These are phyloP conservation scores for Brachystomella parvula DNA, from an alignment of 1,140 invertebrate genomes.

Conservation along the genomic window DNA sequence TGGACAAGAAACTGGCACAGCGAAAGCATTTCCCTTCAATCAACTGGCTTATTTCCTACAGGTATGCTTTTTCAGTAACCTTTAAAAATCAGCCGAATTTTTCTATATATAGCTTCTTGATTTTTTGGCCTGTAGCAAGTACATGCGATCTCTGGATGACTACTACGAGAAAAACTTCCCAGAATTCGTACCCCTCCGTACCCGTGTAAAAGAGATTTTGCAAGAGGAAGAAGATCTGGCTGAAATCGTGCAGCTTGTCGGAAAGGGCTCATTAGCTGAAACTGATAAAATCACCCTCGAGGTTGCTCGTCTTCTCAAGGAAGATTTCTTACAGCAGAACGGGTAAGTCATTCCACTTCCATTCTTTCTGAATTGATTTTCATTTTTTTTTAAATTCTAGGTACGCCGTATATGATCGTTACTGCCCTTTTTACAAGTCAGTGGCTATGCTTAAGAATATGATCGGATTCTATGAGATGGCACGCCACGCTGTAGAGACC, in stretches of 20 bases:
- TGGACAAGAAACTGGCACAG: conserved; percentile 99
- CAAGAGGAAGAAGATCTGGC: conserved; percentile 99
- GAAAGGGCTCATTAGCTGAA: conserved; percentile 97
- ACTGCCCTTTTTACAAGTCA: conserved; percentile 99
- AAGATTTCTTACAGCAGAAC: conserved; percentile 99
- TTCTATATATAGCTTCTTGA: conserved; percentile 6
- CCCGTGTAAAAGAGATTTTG: conserved; percentile 91
- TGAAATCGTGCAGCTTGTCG: conserved; percentile 99
- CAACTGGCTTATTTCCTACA: conserved; percentile 99
- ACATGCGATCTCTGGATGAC: conserved; percentile 94
- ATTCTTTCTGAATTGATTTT: too few species aligned
- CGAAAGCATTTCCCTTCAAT: conserved; percentile 99
- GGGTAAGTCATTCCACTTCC: conserved; percentile 49
- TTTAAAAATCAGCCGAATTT: too few species aligned
- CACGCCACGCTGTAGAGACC: conserved; percentile 91
- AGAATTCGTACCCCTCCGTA: conserved; percentile 94
- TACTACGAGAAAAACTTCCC: conserved; percentile 98
- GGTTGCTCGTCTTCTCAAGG: conserved; percentile 95
- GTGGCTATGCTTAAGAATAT: conserved; percentile 98
- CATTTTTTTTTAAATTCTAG: conserved; percentile 45
- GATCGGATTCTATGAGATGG: conserved; percentile 96
- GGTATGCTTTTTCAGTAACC: conserved; percentile 41
- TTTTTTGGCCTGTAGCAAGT: conserved; percentile 68
- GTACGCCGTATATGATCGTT: conserved; percentile 93
- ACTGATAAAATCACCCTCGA: conserved; percentile 98